These are phyloP conservation scores for Lota lota DNA, from an alignment of 2,113 vertebrate species.

Conservation along the genomic window DNA sequence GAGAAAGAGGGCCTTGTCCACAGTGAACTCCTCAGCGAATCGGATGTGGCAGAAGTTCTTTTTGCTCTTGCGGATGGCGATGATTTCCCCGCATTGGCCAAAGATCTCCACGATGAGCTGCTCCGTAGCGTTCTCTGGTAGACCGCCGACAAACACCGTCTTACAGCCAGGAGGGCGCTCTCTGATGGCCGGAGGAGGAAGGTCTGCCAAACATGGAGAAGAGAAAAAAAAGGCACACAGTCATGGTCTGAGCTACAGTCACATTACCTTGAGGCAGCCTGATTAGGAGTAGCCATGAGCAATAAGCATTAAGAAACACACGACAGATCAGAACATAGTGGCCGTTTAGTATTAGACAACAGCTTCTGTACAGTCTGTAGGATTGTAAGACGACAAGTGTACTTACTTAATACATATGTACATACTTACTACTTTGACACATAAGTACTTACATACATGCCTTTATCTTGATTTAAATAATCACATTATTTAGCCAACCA, in stretches of 20 bases:
- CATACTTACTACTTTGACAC: no score
- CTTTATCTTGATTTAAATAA: no score
- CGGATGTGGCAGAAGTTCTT: slow-evolving; percentile 97
- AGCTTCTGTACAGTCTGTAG: no score
- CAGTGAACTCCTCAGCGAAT: slow-evolving; percentile 89
- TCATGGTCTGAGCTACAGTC: not conserved
- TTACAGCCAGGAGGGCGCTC: slow-evolving; percentile 94
- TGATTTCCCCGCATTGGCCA: slow-evolving; percentile 92
- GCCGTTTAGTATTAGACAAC: no score
- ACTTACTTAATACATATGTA: no score
- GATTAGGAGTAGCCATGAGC: no score
- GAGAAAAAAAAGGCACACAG: not conserved
- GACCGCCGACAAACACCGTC: slow-evolving; percentile 93
- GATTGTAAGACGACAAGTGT: no score
- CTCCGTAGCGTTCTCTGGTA: slow-evolving; percentile 89
- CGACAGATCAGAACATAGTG: no score
- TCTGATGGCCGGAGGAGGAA: slow-evolving; percentile 89
- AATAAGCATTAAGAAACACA: no score
- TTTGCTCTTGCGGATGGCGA: slow-evolving; percentile 93
- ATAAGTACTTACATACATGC: no score
- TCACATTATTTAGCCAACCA: no score
- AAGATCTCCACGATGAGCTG: slow-evolving; percentile 94
- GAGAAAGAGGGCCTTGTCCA: slow-evolving; percentile 92
- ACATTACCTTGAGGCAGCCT: no score
- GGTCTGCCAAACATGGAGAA: slow-evolving; percentile 72